Evolutionary conservation across 2,797 vertebrate genomes (phyloP), one percentile per base, ranked within the genome.

Genomic region (Delichon dasypus): DNA sequence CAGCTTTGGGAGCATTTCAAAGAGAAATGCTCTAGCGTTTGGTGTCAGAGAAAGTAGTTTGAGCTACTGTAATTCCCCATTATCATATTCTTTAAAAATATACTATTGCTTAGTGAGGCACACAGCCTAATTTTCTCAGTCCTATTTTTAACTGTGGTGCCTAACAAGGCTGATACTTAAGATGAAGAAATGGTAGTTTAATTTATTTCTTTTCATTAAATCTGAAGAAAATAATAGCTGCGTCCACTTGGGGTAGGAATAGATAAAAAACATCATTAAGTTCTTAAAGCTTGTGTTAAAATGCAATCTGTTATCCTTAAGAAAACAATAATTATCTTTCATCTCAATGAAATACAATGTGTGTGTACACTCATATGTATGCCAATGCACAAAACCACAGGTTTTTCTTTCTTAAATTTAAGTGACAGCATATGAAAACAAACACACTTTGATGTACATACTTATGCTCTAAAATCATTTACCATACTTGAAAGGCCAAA

Each of bases 1-100:
- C 62, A 91, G 87, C 64, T 89, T 83, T 54, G 70, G 78, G 87
- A 96, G n/a, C 44, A 45, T 89, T 95, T 91, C 83, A 85, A 92
- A 96, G 66, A 62, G 34, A 91, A 89, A 90, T 29, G 40, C 29
- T 79, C 16, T 40, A 79, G 38, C 47, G n/a, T 79, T 86, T 86
- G 27, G 23, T 75, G 73, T 71, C 50, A 48, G 67, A 87, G 68
- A 62, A 84, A 86, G 65, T 25, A 90, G 70, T 71, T 60, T 83
- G 85, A 82, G 60, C 54, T 67, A 32, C 75, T 70, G 32, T 34
- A 85, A 85, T 78, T 75, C 32, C 23, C 54, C 38, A 53, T 73
- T 75, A 85, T 51, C 36, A 40, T 54, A 67, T 6, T 34, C 38
- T 93, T 77, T 61, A 55, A 57, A 91, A 91, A 65, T 10, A 9